Evolutionary conservation across 1,140 invertebrate genomes (phyloP).

Genomic region (Neodiprion fabricii): DNA sequence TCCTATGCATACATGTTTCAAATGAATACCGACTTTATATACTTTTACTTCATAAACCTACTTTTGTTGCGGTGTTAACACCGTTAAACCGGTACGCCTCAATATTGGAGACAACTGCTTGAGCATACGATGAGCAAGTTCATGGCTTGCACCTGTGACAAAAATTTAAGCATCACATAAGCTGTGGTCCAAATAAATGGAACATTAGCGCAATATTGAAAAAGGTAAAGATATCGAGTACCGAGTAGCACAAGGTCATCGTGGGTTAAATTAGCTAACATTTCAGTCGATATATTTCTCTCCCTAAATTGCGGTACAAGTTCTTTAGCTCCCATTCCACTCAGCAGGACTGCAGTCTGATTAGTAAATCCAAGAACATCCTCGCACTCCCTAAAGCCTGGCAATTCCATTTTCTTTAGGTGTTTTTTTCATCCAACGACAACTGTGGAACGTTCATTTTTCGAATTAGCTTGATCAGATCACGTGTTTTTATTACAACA

Average conservation of each 20-base stretch:
- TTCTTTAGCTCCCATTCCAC: constrained; percentile 24
- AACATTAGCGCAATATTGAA: constrained; percentile 1
- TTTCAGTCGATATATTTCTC: constrained; percentile 38
- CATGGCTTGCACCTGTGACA: constrained; percentile 25
- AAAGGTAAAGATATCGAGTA: constrained; percentile 15
- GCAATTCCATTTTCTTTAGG: not conserved
- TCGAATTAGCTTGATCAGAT: too few relatives aligned
- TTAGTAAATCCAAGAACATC: constrained; percentile 41
- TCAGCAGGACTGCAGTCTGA: constrained; percentile 34
- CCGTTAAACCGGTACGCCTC: constrained; percentile 13
- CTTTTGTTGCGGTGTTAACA: constrained; percentile 25
- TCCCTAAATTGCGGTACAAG: constrained; percentile 28
- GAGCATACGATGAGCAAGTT: constrained; percentile 22
- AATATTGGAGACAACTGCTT: constrained; percentile 24
- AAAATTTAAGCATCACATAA: not conserved
- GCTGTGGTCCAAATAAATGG: constrained; percentile 1
- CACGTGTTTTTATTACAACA: too few relatives aligned
- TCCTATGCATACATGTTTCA: too few relatives aligned
- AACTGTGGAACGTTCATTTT: too few relatives aligned
- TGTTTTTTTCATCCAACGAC: not conserved
- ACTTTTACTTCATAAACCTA: constrained; percentile 10
- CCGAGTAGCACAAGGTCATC: constrained; percentile 42
- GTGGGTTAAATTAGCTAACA: constrained; percentile 32
- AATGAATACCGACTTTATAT: too few relatives aligned
- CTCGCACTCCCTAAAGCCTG: constrained; percentile 12